phyloP scores from a whole-genome alignment of 2,113 vertebrate species.

The Microtus ochrogaster region DNA sequence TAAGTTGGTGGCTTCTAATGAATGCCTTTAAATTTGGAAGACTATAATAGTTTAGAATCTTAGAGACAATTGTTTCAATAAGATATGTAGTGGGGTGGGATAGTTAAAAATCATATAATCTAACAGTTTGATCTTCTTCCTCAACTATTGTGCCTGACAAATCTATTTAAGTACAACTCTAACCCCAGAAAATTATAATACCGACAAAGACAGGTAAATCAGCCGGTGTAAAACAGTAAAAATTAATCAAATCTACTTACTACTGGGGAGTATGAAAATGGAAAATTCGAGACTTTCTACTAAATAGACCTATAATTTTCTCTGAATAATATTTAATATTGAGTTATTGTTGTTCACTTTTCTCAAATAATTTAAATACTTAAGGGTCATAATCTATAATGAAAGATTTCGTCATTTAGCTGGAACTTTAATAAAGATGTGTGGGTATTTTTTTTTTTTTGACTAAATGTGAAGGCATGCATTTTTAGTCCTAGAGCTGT shows the following conservation, averaged over 20 bases:
- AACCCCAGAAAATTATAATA: neutral
- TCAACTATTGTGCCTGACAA: neutral
- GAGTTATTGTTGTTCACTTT: neutral
- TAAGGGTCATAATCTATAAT: neutral
- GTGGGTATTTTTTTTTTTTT: neutral
- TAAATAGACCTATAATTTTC: neutral
- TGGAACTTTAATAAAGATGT: neutral
- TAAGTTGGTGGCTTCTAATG: neutral
- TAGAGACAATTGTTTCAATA: neutral
- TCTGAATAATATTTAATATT: neutral
- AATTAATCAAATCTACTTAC: neutral
- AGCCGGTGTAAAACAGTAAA: neutral
- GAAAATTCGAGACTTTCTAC: neutral
- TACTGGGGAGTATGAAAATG: neutral
- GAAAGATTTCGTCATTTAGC: neutral
- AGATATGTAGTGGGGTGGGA: neutral
- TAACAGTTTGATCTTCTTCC: neutral
- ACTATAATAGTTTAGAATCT: neutral
- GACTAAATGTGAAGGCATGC: neutral
- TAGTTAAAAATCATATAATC: neutral
- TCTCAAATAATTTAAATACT: slow-evolving; percentile 20
- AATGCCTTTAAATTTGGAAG: neutral
- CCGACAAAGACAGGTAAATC: neutral
- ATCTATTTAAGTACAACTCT: neutral
- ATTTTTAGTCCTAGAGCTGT: neutral